phyloP scores from a whole-genome alignment of 2,113 vertebrate species.

The Etheostoma spectabile region DNA sequence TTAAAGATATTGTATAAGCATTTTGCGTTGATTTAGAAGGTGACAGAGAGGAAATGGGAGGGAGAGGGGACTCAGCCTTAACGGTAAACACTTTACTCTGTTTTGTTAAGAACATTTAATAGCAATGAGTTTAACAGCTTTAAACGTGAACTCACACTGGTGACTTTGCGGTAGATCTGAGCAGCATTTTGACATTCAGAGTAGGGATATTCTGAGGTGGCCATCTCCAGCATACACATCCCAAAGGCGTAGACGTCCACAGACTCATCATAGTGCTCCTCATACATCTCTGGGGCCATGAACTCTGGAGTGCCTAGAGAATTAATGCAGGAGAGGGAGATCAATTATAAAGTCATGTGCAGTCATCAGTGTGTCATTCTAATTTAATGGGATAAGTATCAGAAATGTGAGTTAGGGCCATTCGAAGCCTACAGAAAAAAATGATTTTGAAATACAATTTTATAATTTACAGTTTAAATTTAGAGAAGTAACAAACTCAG shows the following conservation, averaged over 20 bases:
- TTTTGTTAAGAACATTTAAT: background rate
- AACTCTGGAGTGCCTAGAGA: constrained; percentile 95
- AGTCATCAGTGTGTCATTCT: constrained; percentile 12
- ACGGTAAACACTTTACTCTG: too few species aligned
- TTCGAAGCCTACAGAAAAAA: too few species aligned
- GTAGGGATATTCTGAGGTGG: constrained; percentile 98
- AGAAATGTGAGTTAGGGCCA: background rate
- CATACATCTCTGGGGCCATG: constrained; percentile 99
- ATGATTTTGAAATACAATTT: too few species aligned
- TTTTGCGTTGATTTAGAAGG: too few species aligned
- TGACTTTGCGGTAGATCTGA: constrained; percentile 99
- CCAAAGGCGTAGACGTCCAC: constrained; percentile 98
- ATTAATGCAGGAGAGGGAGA: constrained; percentile 20
- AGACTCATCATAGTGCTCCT: constrained; percentile 96
- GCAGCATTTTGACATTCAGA: constrained; percentile 99
- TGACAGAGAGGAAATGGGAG: too few species aligned
- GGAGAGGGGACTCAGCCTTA: too few species aligned
- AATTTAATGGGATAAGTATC: constrained; percentile 4
- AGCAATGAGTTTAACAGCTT: background rate
- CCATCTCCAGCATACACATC: constrained; percentile 99
- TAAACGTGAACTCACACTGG: constrained; percentile 90
- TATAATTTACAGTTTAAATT: background rate
- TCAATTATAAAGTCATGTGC: background rate
- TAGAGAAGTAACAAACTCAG: background rate
- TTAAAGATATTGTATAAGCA: too few species aligned